Percentiles rank a stretch among this genome's conserved stretches.
Evolutionary conservation across 2,113 vertebrate species (phyloP).

Genomic region (Chrysochloris asiatica): DNA sequence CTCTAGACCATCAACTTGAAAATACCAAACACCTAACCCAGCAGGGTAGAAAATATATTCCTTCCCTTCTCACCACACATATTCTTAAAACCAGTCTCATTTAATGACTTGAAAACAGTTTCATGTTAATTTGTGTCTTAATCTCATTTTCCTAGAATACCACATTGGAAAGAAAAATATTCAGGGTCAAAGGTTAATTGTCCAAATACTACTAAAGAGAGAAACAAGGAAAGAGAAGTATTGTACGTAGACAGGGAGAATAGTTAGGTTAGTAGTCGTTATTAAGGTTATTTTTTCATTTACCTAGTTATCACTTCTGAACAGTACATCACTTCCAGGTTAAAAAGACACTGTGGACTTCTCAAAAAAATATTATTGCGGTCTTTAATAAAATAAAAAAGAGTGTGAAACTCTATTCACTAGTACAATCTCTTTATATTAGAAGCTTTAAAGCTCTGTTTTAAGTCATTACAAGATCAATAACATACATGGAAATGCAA

Average conservation of each 20-base stretch:
- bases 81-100: conserved; percentile 48
- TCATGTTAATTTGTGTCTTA: conserved; percentile 59
- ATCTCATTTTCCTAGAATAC: conserved; percentile 40
- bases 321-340: not conserved
- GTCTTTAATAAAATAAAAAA: conserved; percentile 36
- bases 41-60: conserved; percentile 35
- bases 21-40: conserved; percentile 72
- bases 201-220: conserved; percentile 20
- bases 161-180: conserved; percentile 41
- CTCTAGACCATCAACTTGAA: conserved; percentile 66
- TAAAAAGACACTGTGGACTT: conserved; percentile 21
- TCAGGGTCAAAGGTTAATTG: conserved; percentile 63
- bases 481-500: not conserved
- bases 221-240: not conserved
- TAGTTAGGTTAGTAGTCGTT: conserved; percentile 44
- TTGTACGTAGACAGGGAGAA: conserved; percentile 11
- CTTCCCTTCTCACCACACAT: not conserved
- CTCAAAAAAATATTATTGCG: not conserved
- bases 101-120: conserved; percentile 54
- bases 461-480: not conserved
- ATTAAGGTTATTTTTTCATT: conserved; percentile 73
- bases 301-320: conserved; percentile 23
- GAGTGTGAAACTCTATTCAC: conserved; percentile 15
- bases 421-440: not conserved
- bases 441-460: conserved; percentile 28